Base-by-base conservation (phyloP, 2,113 vertebrate genomes). In the Fulmarus glacialis region DNA sequence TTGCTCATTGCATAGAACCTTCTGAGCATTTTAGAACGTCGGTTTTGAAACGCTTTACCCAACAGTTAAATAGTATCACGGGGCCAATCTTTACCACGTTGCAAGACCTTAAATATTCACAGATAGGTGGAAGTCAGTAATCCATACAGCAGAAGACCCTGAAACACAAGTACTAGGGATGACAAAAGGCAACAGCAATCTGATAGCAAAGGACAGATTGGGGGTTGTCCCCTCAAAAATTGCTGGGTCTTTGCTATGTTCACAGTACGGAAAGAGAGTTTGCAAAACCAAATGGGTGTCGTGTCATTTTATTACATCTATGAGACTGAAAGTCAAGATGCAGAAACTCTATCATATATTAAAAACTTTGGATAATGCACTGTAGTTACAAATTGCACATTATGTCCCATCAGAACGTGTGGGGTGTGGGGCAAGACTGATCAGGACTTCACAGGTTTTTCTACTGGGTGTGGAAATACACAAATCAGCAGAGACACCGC, bases 281-380 rank as follows among this genome's bases (percentile, higher is more conserved):
- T 58, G 58, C 53, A 93, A 53, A 29, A 48, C 17, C 30, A 70
- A 74, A 45, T 5, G 20, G 8, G 16, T 70, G 36, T 50, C 45
- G 34, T 6, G 3, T 20, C 34, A 62, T 6, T 52, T 56, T 30
- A 75, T 3, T 8, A 27, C 15, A 23, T 2, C 36, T 4, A 0
- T 3, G 12, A 59, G 45, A 75, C 20, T 32, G 11, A 12, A 83
- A 85, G 22, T 62, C 40, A 81, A 75, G 36, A 67, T 14, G 32
- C 0, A 85, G 32, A 72, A 50, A 82, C 11, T 14, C 32, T 42
- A 52, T 2, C 29, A 24, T 32, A 50, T 26, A 80, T 11, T 40
- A 64, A 64, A 82, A 74, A 12, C 2, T 12, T 40, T 9, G 38
- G 27, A 55, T 47, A 40, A 80, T 5, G 17, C 16, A 34, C 53